A percentile compares a stretch with the other conserved stretches of the same genome.
phyloP scores from a whole-genome alignment of 2,113 vertebrate genomes.

The Asarcornis scutulata region DNA sequence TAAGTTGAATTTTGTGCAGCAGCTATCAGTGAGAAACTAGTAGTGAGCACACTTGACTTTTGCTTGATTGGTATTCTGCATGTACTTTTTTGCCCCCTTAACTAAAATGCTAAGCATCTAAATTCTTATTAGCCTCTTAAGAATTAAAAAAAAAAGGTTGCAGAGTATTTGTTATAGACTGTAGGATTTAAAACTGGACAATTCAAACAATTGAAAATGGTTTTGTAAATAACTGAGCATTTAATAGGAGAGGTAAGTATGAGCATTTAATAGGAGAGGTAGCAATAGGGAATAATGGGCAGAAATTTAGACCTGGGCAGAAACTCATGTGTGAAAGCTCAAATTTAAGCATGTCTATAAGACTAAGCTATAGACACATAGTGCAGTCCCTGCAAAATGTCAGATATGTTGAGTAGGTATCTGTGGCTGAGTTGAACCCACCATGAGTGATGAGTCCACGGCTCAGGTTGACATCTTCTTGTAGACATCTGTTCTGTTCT shows the following conservation, averaged over 20 bases:
- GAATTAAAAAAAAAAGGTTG: neutral
- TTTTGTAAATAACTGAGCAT: neutral
- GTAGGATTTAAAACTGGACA: neutral
- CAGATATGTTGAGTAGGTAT: neutral
- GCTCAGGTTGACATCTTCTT: neutral
- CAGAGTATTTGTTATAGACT: neutral
- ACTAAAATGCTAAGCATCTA: neutral
- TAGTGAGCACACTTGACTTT: neutral
- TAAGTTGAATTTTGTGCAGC: neutral
- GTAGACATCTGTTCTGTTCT: neutral
- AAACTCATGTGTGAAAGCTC: neutral
- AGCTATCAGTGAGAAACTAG: neutral
- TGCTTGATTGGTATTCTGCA: neutral
- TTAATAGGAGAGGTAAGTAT: neutral
- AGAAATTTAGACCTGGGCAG: neutral
- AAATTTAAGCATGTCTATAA: neutral
- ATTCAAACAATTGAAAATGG: neutral
- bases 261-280: neutral
- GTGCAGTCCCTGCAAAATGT: neutral
- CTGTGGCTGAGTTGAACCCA: neutral
- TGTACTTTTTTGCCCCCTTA: neutral
- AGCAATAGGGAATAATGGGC: neutral
- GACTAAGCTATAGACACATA: neutral
- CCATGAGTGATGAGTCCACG: neutral
- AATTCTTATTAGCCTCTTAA: neutral